These are phyloP conservation scores for Plutomurus gul DNA, from an alignment of 1,140 invertebrate genomes.

Conservation along the genomic window DNA sequence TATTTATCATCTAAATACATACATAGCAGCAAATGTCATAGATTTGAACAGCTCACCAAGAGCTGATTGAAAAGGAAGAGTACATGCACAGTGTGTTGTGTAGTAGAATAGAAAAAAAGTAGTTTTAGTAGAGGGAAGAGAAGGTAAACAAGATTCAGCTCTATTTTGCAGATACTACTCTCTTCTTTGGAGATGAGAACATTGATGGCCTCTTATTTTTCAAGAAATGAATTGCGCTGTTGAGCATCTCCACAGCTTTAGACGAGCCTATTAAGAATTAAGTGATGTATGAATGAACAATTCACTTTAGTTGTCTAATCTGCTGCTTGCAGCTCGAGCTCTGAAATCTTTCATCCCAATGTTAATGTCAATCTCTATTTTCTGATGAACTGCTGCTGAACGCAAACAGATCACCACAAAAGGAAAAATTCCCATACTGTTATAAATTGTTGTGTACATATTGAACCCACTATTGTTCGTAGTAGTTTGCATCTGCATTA, in stretches of 20 bases:
- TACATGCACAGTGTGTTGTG: neutral
- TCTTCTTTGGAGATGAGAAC: conserved; percentile 2
- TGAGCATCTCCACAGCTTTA: neutral
- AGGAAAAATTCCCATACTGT: neutral
- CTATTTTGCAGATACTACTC: neutral
- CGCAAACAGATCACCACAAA: neutral
- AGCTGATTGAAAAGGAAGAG: neutral
- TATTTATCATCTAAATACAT: neutral
- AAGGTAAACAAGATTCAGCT: conserved; percentile 4
- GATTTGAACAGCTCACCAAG: neutral
- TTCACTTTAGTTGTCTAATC: no score
- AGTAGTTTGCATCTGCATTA: no score
- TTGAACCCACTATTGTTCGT: no score
- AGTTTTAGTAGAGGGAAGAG: neutral
- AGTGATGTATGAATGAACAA: neutral
- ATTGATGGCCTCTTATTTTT: conserved; percentile 27
- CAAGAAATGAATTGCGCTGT: neutral
- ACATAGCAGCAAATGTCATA: neutral
- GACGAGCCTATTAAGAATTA: neutral
- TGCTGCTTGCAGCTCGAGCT: no score
- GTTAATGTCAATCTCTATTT: conserved; percentile 4
- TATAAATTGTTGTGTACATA: no score
- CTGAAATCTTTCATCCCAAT: no score
- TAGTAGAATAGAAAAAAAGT: neutral
- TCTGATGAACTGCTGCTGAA: neutral